Evolutionary conservation across 1,140 invertebrate genomes (phyloP).

Genomic region (Ephestia elutella): DNA sequence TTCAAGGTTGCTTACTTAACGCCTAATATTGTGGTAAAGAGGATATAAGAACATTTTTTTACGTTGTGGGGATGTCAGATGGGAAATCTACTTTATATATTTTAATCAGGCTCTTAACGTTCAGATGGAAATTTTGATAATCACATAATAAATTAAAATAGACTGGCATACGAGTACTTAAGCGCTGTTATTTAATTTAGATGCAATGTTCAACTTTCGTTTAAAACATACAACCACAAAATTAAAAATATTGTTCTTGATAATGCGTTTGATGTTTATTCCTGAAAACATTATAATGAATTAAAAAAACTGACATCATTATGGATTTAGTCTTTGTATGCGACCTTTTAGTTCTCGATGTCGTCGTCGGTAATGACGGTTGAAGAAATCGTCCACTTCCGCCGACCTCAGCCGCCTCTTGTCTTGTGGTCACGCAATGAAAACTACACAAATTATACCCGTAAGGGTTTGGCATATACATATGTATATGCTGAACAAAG

Average conservation of each 20-base stretch:
- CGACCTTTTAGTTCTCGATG: slow-evolving; percentile 24
- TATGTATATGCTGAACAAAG: background rate
- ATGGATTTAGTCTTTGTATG: slow-evolving; percentile 8
- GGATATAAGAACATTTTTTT: background rate
- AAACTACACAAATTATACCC: slow-evolving; percentile 6
- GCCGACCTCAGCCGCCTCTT: slow-evolving; percentile 34
- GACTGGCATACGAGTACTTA: too few relatives aligned
- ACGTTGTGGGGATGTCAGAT: too few relatives aligned
- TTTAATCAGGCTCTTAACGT: background rate
- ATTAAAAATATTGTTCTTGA: too few relatives aligned
- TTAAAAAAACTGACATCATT: background rate
- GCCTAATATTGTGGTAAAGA: background rate
- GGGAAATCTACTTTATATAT: background rate
- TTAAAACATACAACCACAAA: too few relatives aligned
- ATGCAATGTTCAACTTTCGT: too few relatives aligned
- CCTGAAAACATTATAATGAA: too few relatives aligned
- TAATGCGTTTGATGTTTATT: too few relatives aligned
- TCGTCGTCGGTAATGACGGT: slow-evolving; percentile 33
- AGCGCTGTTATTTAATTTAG: background rate
- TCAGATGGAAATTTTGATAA: too few relatives aligned
- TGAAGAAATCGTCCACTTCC: slow-evolving; percentile 54
- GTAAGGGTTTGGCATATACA: background rate
- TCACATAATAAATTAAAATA: background rate
- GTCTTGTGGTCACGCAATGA: slow-evolving; percentile 41
- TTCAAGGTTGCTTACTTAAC: background rate